Percentiles rank a stretch among this genome's conserved stretches.
phyloP scores from a whole-genome alignment of 2,797 vertebrate genomes.

The Apodemus agrarius region DNA sequence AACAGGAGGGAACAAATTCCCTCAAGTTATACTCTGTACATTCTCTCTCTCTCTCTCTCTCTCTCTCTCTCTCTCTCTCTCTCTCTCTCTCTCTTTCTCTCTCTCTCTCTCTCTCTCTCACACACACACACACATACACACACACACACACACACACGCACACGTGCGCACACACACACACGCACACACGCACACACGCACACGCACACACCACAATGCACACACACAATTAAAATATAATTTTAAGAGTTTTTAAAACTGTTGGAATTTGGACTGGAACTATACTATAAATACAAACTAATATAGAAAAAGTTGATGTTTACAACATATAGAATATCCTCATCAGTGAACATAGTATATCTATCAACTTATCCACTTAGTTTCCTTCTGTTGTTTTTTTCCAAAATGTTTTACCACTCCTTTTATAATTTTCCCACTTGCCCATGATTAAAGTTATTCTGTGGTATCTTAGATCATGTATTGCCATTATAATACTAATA shows the following conservation, averaged over 20 bases:
- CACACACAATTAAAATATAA: neutral
- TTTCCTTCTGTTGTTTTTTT: conserved; percentile 2
- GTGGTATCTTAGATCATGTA: neutral
- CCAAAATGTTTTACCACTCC: neutral
- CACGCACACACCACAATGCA: neutral
- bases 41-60: no score
- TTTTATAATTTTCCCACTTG: neutral
- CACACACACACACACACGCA: neutral
- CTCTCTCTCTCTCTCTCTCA: neutral
- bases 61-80: no score
- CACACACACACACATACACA: neutral
- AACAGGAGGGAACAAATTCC: neutral
- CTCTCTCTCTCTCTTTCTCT: no score
- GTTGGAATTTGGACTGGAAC: neutral
- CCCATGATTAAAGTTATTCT: neutral
- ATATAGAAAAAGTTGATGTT: neutral
- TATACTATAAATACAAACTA: neutral
- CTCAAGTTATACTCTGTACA: neutral
- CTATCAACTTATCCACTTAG: neutral
- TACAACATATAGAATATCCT: neutral
- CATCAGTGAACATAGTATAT: conserved; percentile 25
- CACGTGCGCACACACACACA: neutral
- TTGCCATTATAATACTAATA: neutral
- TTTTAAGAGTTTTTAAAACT: neutral
- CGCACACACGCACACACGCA: neutral